Evolutionary conservation across 2,797 vertebrate genomes (phyloP).

Genomic region (Chelmon rostratus): DNA sequence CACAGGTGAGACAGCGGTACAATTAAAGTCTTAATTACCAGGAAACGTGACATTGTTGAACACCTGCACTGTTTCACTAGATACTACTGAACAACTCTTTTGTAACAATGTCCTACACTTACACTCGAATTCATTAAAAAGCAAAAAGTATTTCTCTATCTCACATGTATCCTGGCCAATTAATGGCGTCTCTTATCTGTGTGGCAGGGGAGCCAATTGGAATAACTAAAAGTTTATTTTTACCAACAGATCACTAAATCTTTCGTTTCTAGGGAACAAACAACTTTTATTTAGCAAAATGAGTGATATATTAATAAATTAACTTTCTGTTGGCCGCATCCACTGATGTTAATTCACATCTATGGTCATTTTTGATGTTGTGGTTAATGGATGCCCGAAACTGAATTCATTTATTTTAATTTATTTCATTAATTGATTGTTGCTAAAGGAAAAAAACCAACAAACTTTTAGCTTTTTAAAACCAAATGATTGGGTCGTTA

Average conservation of each 20-base stretch:
- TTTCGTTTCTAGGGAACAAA: background rate
- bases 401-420: background rate
- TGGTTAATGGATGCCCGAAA: background rate
- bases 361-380: background rate
- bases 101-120: background rate
- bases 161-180: background rate
- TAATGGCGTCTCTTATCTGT: background rate
- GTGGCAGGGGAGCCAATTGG: background rate
- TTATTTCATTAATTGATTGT: background rate
- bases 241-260: background rate
- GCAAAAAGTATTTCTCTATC: background rate
- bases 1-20: constrained; percentile 50
- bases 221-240: background rate
- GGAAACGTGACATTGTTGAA: background rate
- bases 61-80: background rate
- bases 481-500: too few species aligned
- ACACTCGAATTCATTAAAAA: background rate
- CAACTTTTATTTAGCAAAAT: background rate
- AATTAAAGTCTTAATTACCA: constrained; percentile 32
- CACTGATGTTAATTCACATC: background rate
- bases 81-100: background rate
- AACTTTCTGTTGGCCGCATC: background rate
- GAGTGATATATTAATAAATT: too few species aligned
- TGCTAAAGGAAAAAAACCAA: background rate
- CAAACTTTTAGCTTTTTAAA: too few species aligned